phyloP scores from a whole-genome alignment of 2,888 invertebrate species.

The Caenorhabditis parvicauda region DNA sequence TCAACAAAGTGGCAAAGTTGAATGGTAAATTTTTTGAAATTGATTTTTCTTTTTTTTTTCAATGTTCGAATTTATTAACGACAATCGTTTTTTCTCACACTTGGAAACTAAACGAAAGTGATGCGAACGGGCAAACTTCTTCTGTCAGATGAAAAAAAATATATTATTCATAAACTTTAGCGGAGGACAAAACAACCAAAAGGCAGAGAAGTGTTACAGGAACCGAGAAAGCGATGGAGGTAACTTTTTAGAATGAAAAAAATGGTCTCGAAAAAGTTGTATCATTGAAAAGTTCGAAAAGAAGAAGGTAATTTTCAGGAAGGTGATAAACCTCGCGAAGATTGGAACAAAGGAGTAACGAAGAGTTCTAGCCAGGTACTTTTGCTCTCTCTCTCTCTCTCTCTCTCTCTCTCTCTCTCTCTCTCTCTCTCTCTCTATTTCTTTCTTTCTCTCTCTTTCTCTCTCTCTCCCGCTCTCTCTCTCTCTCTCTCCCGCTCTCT shows the following conservation, averaged over 20 bases:
- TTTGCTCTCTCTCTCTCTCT: no score
- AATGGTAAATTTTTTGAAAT: slow-evolving; percentile 2
- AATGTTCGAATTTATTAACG: neutral
- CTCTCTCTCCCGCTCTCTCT: no score
- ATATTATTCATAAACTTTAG: slow-evolving; percentile 1
- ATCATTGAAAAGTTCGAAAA: neutral
- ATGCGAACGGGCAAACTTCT: slow-evolving; percentile 3
- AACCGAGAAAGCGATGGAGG: slow-evolving; percentile 43
- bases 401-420: no score
- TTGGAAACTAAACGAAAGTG: no score
- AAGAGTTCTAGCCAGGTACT: slow-evolving; percentile 41
- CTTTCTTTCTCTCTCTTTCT: no score
- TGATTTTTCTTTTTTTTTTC: neutral
- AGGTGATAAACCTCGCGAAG: slow-evolving; percentile 37
- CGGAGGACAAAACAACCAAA: slow-evolving; percentile 28
- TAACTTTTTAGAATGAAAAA: slow-evolving; percentile 7
- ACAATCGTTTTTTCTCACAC: neutral
- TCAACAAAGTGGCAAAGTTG: neutral
- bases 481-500: no score
- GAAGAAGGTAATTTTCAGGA: slow-evolving; percentile 18
- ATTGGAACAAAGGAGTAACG: slow-evolving; percentile 22
- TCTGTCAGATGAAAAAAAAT: neutral
- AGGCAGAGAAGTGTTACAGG: slow-evolving; percentile 32
- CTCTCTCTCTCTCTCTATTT: no score
- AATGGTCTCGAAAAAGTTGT: neutral